Percentiles rank a stretch among this genome's conserved stretches.
Evolutionary conservation across 2,113 vertebrate species (phyloP).

Genomic region (Malurus cyaneus): DNA sequence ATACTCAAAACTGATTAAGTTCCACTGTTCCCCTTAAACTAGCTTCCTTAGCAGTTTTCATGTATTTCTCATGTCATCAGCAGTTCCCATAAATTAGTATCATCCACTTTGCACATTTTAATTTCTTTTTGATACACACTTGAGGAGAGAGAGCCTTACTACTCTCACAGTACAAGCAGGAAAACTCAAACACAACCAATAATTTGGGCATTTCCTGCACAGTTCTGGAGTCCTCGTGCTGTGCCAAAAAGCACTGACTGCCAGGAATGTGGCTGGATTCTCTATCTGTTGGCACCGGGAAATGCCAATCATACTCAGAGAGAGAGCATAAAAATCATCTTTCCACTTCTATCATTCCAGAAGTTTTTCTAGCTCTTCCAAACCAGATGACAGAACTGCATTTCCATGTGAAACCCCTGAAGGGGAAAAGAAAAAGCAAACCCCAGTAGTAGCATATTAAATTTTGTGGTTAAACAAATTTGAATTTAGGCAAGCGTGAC

Average conservation of each 20-base stretch:
- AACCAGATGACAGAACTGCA: not conserved
- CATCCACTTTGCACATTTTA: not conserved
- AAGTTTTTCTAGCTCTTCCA: not conserved
- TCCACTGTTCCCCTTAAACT: not conserved
- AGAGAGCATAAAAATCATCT: not conserved
- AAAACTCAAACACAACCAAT: not conserved
- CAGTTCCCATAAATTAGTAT: not conserved
- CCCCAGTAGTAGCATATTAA: not conserved
- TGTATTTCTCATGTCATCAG: not conserved
- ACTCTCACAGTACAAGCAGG: not conserved
- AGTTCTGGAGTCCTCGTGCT: not conserved
- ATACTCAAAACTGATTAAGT: not conserved
- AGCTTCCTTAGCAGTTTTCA: not conserved
- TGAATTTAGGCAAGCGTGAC: not conserved
- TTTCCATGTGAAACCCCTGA: not conserved
- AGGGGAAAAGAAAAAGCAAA: not conserved
- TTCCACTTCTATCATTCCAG: rapidly evolving
- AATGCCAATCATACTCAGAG: not conserved
- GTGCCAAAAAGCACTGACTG: not conserved
- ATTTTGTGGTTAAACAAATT: not conserved
- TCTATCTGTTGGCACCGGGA: not conserved
- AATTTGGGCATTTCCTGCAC: not conserved
- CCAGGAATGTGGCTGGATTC: not conserved
- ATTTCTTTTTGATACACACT: not conserved
- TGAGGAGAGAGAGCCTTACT: not conserved